Conservation (phyloP, 1,140 invertebrate genomes). For the Pantala flavescens region DNA sequence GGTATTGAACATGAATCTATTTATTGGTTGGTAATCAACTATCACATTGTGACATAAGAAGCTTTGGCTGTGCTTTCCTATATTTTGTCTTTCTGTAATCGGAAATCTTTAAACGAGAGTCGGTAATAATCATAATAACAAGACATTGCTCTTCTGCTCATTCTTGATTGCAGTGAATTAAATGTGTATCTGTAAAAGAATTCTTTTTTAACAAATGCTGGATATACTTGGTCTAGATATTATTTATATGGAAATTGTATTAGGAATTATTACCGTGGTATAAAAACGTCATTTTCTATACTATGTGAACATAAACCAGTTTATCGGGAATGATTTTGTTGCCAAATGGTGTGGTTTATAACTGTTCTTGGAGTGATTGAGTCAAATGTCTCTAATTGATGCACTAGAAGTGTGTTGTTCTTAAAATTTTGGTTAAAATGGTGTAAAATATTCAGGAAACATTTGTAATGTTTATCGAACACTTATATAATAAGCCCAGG, state of each 20-base stretch:
- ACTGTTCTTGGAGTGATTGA: neutral
- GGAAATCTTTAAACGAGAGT: neutral
- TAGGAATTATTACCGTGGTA: neutral
- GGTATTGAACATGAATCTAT: constrained; percentile 10
- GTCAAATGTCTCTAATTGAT: neutral
- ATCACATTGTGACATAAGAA: constrained; percentile 7
- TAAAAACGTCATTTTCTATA: neutral
- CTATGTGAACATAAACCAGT: no score
- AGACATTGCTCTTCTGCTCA: constrained; percentile 5
- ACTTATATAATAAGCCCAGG: neutral
- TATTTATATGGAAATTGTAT: neutral
- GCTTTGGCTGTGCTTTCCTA: constrained; percentile 7
- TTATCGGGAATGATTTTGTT: no score
- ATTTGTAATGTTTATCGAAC: neutral
- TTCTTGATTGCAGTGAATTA: constrained; percentile 6
- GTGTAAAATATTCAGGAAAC: neutral
- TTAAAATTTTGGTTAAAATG: neutral
- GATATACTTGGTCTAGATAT: neutral
- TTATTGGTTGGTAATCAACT: constrained; percentile 7
- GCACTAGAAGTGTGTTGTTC: neutral
- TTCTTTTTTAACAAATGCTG: constrained; percentile 3
- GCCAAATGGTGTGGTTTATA: no score
- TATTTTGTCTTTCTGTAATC: constrained; percentile 10
- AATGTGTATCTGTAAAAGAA: neutral
- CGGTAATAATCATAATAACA: constrained; percentile 6